A percentile compares a stretch with the other conserved stretches of the same genome.
Evolutionary conservation across 2,888 invertebrate species (phyloP).

Genomic region (Liposcelis brunnea): DNA sequence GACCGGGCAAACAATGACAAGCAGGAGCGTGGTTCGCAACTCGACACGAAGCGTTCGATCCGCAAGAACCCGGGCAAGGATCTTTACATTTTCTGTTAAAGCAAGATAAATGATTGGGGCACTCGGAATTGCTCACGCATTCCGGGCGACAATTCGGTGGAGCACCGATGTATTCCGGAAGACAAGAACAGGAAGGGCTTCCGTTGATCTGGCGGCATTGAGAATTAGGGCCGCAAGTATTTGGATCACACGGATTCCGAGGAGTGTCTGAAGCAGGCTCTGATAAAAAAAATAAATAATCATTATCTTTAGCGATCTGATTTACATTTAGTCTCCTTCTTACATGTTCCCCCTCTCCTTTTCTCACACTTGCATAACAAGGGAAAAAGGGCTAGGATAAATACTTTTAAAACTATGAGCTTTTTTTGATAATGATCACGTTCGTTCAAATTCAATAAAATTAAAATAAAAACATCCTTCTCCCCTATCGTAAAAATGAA

Average conservation of each 20-base stretch:
- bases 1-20: slow-evolving; percentile 36
- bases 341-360: no score
- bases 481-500: no score
- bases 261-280: slow-evolving; percentile 8
- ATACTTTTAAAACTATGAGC: no score
- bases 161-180: slow-evolving; percentile 22
- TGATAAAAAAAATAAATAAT: slow-evolving; percentile 5
- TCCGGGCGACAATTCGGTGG: slow-evolving; percentile 22
- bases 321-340: no score
- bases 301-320: no score
- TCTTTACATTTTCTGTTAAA: slow-evolving; percentile 24
- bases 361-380: no score
- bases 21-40: slow-evolving; percentile 25
- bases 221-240: slow-evolving; percentile 49
- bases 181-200: slow-evolving; percentile 24
- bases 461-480: no score
- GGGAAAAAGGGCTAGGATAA: neutral
- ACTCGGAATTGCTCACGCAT: slow-evolving; percentile 22
- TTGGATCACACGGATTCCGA: slow-evolving; percentile 49
- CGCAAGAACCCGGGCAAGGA: slow-evolving; percentile 24
- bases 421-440: no score
- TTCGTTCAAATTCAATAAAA: no score
- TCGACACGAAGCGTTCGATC: slow-evolving; percentile 24
- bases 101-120: slow-evolving; percentile 24
- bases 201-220: slow-evolving; percentile 22